A percentile compares a stretch with the other conserved stretches of the same genome.
Evolutionary conservation across 2,888 invertebrate genomes (phyloP).

Genomic region (Troides helena): DNA sequence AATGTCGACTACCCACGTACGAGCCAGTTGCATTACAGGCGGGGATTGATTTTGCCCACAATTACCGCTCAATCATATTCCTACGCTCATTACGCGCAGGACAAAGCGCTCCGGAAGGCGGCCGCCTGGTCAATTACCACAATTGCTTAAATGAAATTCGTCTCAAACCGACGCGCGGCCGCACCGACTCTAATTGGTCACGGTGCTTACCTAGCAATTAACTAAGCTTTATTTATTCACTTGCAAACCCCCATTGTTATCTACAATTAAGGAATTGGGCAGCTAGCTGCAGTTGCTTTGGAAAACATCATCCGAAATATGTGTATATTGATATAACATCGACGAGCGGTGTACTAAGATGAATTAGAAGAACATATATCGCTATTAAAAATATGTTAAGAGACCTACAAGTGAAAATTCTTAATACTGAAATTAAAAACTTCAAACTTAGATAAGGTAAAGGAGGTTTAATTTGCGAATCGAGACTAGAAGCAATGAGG

Average conservation of each 20-base stretch:
- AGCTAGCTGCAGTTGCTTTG: neutral
- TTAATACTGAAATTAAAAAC: too few relatives aligned
- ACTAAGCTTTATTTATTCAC: conserved; percentile 34
- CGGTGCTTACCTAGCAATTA: conserved; percentile 75
- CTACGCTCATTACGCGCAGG: conserved; percentile 44
- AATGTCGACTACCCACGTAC: conserved; percentile 9
- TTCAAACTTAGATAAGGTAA: too few relatives aligned
- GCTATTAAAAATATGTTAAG: too few relatives aligned
- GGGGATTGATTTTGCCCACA: conserved; percentile 30
- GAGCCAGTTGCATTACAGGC: neutral
- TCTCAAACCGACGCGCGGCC: conserved; percentile 55
- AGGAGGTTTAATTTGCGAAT: too few relatives aligned
- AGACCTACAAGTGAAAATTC: too few relatives aligned
- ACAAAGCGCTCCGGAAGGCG: conserved; percentile 71
- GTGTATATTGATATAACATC: too few relatives aligned
- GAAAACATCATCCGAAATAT: neutral
- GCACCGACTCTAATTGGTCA: conserved; percentile 70
- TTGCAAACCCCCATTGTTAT: conserved; percentile 18
- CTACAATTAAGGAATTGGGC: conserved; percentile 13
- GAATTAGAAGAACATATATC: too few relatives aligned
- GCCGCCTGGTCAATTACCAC: conserved; percentile 71
- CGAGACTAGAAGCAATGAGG: too few relatives aligned
- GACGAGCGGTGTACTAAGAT: too few relatives aligned
- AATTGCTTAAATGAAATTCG: conserved; percentile 78
- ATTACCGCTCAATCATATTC: conserved; percentile 34